A percentile compares a stretch with the other conserved stretches of the same genome.
phyloP scores from a whole-genome alignment of 2,888 invertebrate genomes.

The Thecophora atra region DNA sequence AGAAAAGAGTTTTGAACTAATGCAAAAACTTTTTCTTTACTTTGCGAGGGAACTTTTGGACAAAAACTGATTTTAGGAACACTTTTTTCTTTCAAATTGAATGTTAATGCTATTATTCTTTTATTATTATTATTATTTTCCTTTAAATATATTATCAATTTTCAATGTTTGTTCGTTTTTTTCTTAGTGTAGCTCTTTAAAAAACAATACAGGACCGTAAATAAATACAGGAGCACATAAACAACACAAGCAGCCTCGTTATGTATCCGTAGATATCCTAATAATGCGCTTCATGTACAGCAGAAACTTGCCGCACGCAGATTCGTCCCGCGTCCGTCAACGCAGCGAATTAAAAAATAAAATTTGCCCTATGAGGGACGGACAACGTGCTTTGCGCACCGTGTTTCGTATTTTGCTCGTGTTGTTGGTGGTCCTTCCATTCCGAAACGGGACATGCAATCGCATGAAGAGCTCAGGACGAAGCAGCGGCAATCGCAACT shows the following conservation, averaged over 20 bases:
- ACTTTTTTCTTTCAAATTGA: no score
- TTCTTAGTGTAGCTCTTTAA: slow-evolving; percentile 42
- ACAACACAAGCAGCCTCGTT: neutral
- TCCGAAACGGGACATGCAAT: slow-evolving; percentile 57
- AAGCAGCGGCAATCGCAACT: slow-evolving; percentile 40
- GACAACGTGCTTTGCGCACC: slow-evolving; percentile 17
- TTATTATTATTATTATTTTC: neutral
- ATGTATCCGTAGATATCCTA: slow-evolving; percentile 18
- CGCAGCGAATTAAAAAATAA: slow-evolving; percentile 52
- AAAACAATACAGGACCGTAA: slow-evolving; percentile 56
- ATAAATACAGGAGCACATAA: slow-evolving; percentile 47
- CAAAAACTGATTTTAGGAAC: no score
- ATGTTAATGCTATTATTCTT: neutral
- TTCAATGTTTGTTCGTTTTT: neutral
- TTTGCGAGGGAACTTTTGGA: no score
- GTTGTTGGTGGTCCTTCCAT: slow-evolving; percentile 42
- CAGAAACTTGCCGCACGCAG: neutral
- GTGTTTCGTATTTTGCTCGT: neutral
- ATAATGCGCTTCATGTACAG: slow-evolving; percentile 23
- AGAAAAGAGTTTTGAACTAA: no score
- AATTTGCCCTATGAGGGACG: slow-evolving; percentile 55
- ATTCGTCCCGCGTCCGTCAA: neutral
- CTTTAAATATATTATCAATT: neutral
- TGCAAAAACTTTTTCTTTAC: no score
- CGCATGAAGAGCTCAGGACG: slow-evolving; percentile 36